Evolutionary conservation across 2,797 vertebrate species (phyloP).

Genomic region (Anomalospiza imberbis): DNA sequence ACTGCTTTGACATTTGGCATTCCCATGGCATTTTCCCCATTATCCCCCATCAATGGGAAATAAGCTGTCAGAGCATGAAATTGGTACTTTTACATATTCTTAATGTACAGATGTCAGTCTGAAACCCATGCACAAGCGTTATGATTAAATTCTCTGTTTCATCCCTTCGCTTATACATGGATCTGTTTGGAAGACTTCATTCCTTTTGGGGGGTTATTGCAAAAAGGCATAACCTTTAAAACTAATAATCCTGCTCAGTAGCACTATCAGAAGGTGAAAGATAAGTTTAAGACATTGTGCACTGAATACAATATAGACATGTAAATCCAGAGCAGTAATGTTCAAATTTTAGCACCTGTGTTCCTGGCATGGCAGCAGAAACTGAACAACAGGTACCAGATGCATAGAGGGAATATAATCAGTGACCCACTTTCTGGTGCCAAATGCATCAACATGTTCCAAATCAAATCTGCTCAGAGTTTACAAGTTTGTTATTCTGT

Average conservation of each 20-base stretch:
- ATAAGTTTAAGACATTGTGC: conserved; percentile 15
- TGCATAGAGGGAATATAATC: conserved; percentile 38
- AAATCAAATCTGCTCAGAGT: conserved; percentile 59
- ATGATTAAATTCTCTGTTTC: conserved; percentile 69
- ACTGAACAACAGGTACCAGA: conserved; percentile 50
- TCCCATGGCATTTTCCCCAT: conserved; percentile 66
- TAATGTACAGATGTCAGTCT: conserved; percentile 77
- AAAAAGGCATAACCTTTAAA: conserved; percentile 34
- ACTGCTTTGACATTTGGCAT: conserved; percentile 74
- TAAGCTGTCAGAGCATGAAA: conserved; percentile 81
- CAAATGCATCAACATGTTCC: conserved; percentile 50
- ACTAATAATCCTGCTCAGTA: conserved; percentile 34
- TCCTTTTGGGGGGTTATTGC: conserved; percentile 20
- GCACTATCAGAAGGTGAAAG: conserved; percentile 28
- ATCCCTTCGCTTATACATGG: conserved; percentile 19
- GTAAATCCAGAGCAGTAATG: background rate
- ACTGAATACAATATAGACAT: background rate
- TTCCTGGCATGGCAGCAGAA: conserved; percentile 43
- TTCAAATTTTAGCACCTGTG: conserved; percentile 41
- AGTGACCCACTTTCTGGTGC: conserved; percentile 45
- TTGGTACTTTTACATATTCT: conserved; percentile 78
- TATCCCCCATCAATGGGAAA: conserved; percentile 69
- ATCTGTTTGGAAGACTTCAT: conserved; percentile 51
- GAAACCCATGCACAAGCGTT: conserved; percentile 59
- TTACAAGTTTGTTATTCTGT: conserved; percentile 58